A percentile compares a stretch with the other conserved stretches of the same genome.
These are phyloP conservation scores for Drosophila cognata DNA, from an alignment of 2,888 invertebrate genomes.

Conservation along the genomic window DNA sequence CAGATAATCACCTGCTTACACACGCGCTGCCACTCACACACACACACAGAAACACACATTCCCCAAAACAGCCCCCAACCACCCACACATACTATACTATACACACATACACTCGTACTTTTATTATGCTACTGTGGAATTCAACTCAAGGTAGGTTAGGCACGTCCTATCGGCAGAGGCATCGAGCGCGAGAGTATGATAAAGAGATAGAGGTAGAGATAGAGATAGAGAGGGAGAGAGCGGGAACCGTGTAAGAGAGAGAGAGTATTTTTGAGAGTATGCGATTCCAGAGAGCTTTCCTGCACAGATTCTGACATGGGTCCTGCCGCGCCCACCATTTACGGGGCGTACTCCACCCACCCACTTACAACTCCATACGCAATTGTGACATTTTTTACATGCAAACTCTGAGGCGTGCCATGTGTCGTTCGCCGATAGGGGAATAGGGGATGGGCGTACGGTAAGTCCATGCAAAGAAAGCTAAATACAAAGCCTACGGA, in stretches of 20 bases:
- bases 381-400: slow-evolving; percentile 53
- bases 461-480: slow-evolving; percentile 52
- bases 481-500: slow-evolving; percentile 59
- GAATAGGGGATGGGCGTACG: slow-evolving; percentile 14
- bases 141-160: slow-evolving; percentile 82
- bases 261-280: slow-evolving; percentile 26
- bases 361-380: slow-evolving; percentile 46
- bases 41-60: slow-evolving; percentile 10
- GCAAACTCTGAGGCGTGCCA: slow-evolving; percentile 66
- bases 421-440: slow-evolving; percentile 9
- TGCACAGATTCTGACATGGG: slow-evolving; percentile 42
- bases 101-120: slow-evolving; percentile 22
- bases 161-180: slow-evolving; percentile 59
- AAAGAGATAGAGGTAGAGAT: slow-evolving; percentile 29
- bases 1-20: slow-evolving; percentile 80
- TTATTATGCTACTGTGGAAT: slow-evolving; percentile 71
- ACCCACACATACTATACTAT: slow-evolving; percentile 8
- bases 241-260: slow-evolving; percentile 14
- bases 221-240: slow-evolving; percentile 14
- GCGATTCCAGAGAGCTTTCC: slow-evolving; percentile 20
- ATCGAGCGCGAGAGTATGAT: slow-evolving; percentile 2
- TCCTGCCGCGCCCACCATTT: slow-evolving; percentile 71
- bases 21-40: slow-evolving; percentile 45
- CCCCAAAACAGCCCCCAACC: background rate
- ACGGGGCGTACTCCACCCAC: slow-evolving; percentile 26